phyloP scores from a whole-genome alignment of 2,113 vertebrate genomes.

The Ciconia boyciana region DNA sequence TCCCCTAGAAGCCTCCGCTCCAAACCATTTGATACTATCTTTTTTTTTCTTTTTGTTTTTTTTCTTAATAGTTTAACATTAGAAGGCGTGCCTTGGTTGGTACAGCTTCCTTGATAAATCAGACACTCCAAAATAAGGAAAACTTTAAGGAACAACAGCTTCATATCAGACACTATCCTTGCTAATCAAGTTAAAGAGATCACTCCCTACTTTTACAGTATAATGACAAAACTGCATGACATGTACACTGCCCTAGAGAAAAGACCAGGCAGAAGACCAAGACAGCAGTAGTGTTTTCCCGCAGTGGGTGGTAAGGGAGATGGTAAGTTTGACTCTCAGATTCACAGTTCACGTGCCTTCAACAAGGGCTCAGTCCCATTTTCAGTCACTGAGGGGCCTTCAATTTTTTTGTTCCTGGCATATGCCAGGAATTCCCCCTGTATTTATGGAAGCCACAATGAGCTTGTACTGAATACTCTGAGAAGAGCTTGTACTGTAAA shows the following conservation, averaged over 20 bases:
- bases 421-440: not conserved
- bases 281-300: not conserved
- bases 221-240: not conserved
- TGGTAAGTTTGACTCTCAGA: not conserved
- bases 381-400: not conserved
- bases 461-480: not conserved
- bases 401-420: not conserved
- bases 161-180: not conserved
- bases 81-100: not conserved
- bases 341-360: not conserved
- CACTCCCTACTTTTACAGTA: not conserved
- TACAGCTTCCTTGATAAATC: not conserved
- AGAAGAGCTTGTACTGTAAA: conserved; percentile 22
- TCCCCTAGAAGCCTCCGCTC: not conserved
- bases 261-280: not conserved
- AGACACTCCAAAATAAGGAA: not conserved
- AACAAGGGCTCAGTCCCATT: not conserved
- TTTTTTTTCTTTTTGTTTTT: too few relatives aligned
- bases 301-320: not conserved
- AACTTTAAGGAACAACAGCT: not conserved
- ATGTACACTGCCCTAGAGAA: not conserved
- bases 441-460: not conserved
- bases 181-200: not conserved
- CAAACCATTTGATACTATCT: not conserved
- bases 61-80: not conserved